Base-by-base conservation (phyloP, 2,888 invertebrate species). In the Pyrochroa serraticornis region DNA sequence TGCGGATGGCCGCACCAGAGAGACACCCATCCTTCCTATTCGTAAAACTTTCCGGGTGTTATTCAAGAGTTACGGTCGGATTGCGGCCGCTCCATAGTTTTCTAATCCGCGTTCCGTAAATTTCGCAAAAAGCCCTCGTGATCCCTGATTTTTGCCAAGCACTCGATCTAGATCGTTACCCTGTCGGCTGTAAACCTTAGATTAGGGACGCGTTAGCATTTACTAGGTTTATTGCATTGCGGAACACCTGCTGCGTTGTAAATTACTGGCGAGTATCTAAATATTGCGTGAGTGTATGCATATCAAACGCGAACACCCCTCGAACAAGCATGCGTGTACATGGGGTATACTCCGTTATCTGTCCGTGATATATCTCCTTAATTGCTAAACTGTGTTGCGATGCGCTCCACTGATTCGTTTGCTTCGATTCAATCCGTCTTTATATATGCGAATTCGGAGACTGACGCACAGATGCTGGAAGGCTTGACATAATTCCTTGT, bases 161-260 rank as follows among this genome's bases (percentile, higher is more conserved):
- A 2, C 22, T 22, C 22, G 5, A 22, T 22, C 22, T 22, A 22
- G 22, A 22, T 22, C 22, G 22, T 22, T 22, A 8, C 43, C 31
- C 10, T 7, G 34, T 22, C 9, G 38, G 31, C 12, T 12, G 9
- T 31, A 33, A 50, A 31, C n/a, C 46, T n/a, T 22, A 50, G 42
- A 52, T 57, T 39, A 34, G 39, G 41, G 37, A 12, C 32, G 7
- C 12, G 14, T 43, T 50, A 31, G 43, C 45, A 56, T 60, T 60
- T 60, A 65, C 53, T 55, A 46, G 64, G 64, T 72, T 70, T 70
- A 72, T 71, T 69, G 70, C 70, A 57, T 55, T 63, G 65, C 63
- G 66, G 71, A 72, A 74, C 75, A 75, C 75, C 75, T 75, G 74
- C 74, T 71, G 75, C 69, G 73, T 67, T 67, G 71, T 73, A 75